These are phyloP conservation scores for Agapornis canus DNA, from an alignment of 2,797 vertebrate species.

Conservation along the genomic window DNA sequence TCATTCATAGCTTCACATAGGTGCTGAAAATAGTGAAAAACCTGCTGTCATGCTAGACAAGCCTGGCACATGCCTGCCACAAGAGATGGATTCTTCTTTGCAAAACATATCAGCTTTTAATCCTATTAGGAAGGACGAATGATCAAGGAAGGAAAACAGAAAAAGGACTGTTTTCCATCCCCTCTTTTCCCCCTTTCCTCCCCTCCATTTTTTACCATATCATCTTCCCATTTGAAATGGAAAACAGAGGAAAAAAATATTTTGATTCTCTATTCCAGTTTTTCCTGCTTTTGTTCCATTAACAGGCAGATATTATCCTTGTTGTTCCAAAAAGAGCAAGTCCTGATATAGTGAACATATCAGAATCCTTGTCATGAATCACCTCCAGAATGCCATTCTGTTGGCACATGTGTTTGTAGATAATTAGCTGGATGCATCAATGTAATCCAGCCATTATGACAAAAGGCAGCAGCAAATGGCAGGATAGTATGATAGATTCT, in stretches of 20 bases:
- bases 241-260: neutral
- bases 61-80: neutral
- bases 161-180: neutral
- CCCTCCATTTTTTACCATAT: neutral
- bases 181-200: neutral
- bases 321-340: slow-evolving; percentile 10
- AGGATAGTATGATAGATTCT: neutral
- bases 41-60: slow-evolving; percentile 25
- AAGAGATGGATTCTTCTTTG: neutral
- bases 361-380: neutral
- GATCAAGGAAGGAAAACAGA: neutral
- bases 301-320: neutral
- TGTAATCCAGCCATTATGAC: neutral
- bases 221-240: neutral
- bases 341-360: neutral
- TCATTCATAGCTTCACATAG: slow-evolving; percentile 55
- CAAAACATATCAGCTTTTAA: slow-evolving; percentile 7
- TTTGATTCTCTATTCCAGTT: neutral
- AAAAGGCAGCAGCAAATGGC: slow-evolving; percentile 31
- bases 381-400: neutral
- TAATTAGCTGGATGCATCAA: slow-evolving; percentile 7
- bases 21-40: slow-evolving; percentile 50
- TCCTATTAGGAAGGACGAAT: neutral
- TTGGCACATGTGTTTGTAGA: neutral
- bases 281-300: neutral